Evolutionary conservation across 2,888 invertebrate species (phyloP), one percentile per base, ranked within the genome.

Genomic region (Salticus scenicus): DNA sequence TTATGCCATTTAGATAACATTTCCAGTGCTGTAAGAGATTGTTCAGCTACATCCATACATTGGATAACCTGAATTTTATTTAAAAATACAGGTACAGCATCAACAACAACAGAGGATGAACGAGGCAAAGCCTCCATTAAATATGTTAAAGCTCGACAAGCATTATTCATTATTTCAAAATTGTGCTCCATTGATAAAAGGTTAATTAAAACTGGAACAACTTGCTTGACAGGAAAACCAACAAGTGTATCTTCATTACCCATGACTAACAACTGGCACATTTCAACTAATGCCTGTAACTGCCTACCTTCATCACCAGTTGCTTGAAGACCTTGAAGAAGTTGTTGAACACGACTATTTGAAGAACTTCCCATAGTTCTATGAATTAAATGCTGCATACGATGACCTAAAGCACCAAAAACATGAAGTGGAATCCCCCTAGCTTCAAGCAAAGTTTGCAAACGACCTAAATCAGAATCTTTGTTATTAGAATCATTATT

Each of bases 1-100:
- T 98, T 97, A 92, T 99, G 99, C 87, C 99, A 93, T 17, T 97
- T 93, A 0, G 98, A 99, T 75, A 99, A 93, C 95, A 98, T 98
- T 91, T 99, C 99, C 51, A 99, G 93, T 1, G 99, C 99, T 5
- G 98, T 98, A 87, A 99, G 93, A 89, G 98, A 97, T 92, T 99
- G 99, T 91, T 99, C 99, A 4, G 99, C 99, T 24, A 99, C 99
- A 92, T 99, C 99, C 97, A 99, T 99, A 91, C 99, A 99, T 89
- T 98, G 98, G 89, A 99, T 99, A 28, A 97, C 96, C 92, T 98
- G 98, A 81, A 99, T 93, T 92, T 98, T 99, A 92, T 98, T 98
- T 79, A 99, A 93, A 92, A 99, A 98, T 0, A 97, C 96, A 0
- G 99, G 99, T 83, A 99, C 97, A 1, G 98, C 98, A 90, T 99